phyloP scores from a whole-genome alignment of 2,797 vertebrate genomes.

The Galagoides demidoff region DNA sequence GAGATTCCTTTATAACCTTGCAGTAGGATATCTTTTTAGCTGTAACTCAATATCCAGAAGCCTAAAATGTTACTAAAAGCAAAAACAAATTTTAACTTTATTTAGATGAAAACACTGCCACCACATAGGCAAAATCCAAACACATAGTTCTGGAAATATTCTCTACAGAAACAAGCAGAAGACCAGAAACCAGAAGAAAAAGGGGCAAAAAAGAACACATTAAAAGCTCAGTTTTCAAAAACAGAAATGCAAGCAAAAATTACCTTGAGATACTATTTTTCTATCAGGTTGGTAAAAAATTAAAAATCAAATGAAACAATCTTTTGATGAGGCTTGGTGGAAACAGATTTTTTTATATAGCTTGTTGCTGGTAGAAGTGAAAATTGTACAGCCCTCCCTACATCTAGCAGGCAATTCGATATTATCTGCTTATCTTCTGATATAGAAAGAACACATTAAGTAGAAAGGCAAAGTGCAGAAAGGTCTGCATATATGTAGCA shows the following conservation, averaged over 20 bases:
- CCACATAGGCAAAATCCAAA: not conserved
- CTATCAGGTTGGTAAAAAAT: not conserved
- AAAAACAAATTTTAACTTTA: not conserved
- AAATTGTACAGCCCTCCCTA: not conserved
- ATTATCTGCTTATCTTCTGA: not conserved
- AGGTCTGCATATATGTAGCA: not conserved
- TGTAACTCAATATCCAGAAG: not conserved
- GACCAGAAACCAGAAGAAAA: not conserved
- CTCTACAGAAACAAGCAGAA: not conserved
- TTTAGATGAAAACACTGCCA: not conserved
- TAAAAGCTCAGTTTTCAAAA: not conserved
- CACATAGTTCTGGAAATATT: not conserved
- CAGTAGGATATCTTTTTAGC: not conserved
- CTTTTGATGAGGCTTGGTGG: not conserved
- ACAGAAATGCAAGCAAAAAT: not conserved
- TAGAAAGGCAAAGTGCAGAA: not conserved
- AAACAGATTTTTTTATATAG: not conserved
- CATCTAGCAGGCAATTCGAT: not conserved
- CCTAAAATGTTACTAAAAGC: not conserved
- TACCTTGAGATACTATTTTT: not conserved
- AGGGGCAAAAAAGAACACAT: not conserved
- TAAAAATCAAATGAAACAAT: not conserved
- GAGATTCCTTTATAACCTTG: not conserved
- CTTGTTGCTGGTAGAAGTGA: not conserved
- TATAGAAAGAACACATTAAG: not conserved